These are phyloP conservation scores for Eretmochelys imbricata DNA, from an alignment of 2,113 vertebrate species.

Conservation along the genomic window DNA sequence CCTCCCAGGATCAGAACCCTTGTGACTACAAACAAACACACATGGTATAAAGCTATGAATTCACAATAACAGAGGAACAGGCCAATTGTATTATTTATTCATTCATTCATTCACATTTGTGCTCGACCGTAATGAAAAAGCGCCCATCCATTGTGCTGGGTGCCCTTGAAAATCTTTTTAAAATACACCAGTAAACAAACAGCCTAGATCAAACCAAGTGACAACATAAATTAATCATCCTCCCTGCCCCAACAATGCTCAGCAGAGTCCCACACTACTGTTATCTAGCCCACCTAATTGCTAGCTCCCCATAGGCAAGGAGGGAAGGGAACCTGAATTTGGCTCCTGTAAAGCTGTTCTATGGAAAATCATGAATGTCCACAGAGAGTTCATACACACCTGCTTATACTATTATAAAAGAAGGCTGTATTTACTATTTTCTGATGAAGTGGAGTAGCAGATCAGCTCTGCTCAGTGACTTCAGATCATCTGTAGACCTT, in stretches of 20 bases:
- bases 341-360: not conserved
- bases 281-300: not conserved
- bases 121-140: not conserved
- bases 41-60: not conserved
- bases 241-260: not conserved
- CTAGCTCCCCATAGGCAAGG: not conserved
- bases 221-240: not conserved
- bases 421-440: not conserved
- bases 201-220: not conserved
- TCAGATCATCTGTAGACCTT: not conserved
- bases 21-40: not conserved
- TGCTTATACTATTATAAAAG: not conserved
- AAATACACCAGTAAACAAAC: not conserved
- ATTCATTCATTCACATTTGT: not conserved
- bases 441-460: not conserved
- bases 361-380: not conserved
- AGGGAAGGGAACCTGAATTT: not conserved
- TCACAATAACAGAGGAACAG: not conserved
- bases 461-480: not conserved
- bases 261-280: not conserved
- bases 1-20: not conserved
- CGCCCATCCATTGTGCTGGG: not conserved
- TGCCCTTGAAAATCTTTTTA: not conserved
- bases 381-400: not conserved
- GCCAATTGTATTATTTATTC: not conserved